Conservation (phyloP, 1,140 invertebrate species). For the Anthonomus grandis region DNA sequence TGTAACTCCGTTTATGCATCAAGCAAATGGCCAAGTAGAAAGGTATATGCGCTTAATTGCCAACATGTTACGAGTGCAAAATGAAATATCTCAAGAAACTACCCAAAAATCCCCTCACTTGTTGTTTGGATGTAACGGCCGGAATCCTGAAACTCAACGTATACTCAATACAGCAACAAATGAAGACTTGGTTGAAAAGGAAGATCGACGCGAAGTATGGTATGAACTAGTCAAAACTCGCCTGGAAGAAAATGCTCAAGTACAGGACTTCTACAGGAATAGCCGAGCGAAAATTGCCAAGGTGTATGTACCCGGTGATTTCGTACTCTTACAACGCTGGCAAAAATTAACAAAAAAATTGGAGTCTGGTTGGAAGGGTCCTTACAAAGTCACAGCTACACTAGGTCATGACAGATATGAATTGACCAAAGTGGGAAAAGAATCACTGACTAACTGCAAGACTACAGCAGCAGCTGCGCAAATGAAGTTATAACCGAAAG, state of each 20-base stretch:
- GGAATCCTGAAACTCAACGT: neutral
- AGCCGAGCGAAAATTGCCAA: neutral
- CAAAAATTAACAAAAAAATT: neutral
- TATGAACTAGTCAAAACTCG: slow-evolving; percentile 1
- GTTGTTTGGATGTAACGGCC: neutral
- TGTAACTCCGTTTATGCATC: slow-evolving; percentile 3
- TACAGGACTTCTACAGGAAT: neutral
- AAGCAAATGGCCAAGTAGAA: slow-evolving; percentile 8
- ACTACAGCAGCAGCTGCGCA: neutral
- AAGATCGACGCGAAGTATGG: neutral
- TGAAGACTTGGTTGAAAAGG: neutral
- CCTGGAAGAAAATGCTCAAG: neutral
- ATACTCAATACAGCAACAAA: neutral
- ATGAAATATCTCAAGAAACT: neutral
- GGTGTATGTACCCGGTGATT: neutral
- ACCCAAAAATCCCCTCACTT: neutral
- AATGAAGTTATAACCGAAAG: neutral
- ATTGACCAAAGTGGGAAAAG: neutral
- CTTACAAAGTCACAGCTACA: neutral
- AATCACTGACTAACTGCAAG: neutral
- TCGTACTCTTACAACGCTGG: neutral
- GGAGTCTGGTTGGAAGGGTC: neutral
- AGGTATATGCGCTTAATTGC: slow-evolving; percentile 2
- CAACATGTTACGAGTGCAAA: slow-evolving; percentile 4
- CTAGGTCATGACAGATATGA: neutral